phyloP scores from a whole-genome alignment of 2,113 vertebrate genomes.

The Eidolon helvum region DNA sequence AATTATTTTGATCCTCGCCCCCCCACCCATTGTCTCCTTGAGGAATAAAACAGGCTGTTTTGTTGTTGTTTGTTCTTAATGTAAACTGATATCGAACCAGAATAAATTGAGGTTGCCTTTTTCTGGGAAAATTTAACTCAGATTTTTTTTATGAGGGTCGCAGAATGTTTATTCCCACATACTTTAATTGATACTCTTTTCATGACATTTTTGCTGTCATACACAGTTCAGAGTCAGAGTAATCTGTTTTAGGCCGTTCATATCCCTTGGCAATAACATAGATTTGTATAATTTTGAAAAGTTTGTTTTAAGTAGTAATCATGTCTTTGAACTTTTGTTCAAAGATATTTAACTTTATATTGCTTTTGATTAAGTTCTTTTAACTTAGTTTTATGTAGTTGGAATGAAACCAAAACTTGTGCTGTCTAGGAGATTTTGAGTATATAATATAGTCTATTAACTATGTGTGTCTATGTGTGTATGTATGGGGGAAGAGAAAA shows the following conservation, averaged over 20 bases:
- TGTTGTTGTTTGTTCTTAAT: background rate
- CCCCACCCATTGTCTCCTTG: background rate
- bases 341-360: conserved; percentile 36
- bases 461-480: background rate
- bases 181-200: background rate
- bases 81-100: background rate
- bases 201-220: background rate
- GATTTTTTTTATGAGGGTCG: conserved; percentile 29
- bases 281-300: conserved; percentile 39
- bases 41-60: background rate
- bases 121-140: conserved; percentile 30
- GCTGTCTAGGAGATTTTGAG: background rate
- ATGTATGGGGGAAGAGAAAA: background rate
- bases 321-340: background rate
- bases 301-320: conserved; percentile 31
- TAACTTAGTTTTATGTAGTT: conserved; percentile 32
- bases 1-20: background rate
- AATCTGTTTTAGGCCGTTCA: conserved; percentile 19
- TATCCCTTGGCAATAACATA: background rate
- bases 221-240: background rate
- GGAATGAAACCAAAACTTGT: conserved; percentile 43
- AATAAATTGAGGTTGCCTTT: conserved; percentile 15
- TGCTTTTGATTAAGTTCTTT: conserved; percentile 51
- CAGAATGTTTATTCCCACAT: background rate
- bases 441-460: background rate